These are phyloP conservation scores for Oreocharis arfaki DNA, from an alignment of 2,113 vertebrate genomes.

Conservation along the genomic window DNA sequence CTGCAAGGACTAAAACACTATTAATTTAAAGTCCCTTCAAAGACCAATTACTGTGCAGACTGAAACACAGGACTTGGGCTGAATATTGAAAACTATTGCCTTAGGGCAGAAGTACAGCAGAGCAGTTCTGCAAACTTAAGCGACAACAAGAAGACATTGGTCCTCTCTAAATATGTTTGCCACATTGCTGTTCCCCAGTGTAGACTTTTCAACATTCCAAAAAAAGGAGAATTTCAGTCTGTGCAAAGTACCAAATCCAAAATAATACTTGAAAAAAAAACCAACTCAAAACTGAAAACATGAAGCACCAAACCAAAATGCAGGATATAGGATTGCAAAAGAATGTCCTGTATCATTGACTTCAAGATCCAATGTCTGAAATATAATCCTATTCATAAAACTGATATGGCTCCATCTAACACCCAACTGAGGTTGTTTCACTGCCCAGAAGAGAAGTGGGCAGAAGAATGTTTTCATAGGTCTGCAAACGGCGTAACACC, in stretches of 20 bases:
- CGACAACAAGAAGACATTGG: neutral
- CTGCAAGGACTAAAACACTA: neutral
- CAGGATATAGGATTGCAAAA: neutral
- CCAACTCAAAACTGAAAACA: fast-evolving
- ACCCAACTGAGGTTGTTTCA: neutral
- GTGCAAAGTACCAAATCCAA: neutral
- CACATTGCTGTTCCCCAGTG: neutral
- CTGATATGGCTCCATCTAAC: neutral
- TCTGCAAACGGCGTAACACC: neutral
- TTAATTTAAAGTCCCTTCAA: neutral
- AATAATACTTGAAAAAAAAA: neutral
- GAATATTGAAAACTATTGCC: neutral
- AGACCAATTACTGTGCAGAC: neutral
- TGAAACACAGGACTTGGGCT: neutral
- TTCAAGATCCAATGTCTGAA: neutral
- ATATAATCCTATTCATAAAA: neutral
- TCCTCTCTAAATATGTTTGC: neutral
- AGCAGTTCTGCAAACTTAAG: neutral
- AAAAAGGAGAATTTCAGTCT: neutral
- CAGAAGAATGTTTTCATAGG: neutral
- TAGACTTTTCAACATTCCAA: neutral
- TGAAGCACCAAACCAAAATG: neutral
- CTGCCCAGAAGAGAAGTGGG: neutral
- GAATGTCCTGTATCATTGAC: neutral
- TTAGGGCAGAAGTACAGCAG: neutral